Evolutionary conservation across 2,888 invertebrate species (phyloP), one percentile per base, ranked within the genome.

Genomic region (Agrotis clavis): DNA sequence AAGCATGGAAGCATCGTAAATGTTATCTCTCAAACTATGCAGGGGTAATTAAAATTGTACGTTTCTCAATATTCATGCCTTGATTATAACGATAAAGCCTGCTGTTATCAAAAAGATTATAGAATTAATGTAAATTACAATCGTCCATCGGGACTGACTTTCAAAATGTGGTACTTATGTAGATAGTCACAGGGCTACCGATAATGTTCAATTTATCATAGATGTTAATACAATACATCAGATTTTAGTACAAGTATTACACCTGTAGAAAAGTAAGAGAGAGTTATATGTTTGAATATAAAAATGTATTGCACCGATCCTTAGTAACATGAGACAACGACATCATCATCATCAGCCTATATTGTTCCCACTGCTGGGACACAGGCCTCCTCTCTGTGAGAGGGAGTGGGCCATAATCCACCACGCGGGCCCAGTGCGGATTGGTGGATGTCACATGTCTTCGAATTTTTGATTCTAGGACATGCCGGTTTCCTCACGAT

Each of bases 71-170:
- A 76, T 63, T 74, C 59, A 48, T 77, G 61, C 68, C 75, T 82
- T 73, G 79, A 76, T 70, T 81, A 80, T 70, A 78, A 51, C 51
- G 88, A 89, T 90, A 89, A 35, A 87, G 61, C 82, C 85, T 86
- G 84, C 85, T 85, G 75, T 87, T 90, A 90, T 90, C 90, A 61
- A 21, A 41, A 57, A 82, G 88, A 90, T 89, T 89, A 89, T 77
- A 68, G 77, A 74, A 84, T 86, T 83, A 82, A 82, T 71, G 45
- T 57, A 74, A 77, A 74, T 80, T 54, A 73, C 67, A 35, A 75
- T 75, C 48, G 47, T 53, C 51, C 64, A 64, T 59, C 61, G 64
- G 45, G 70, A 57, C 60, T 69, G 60, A 69, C 61, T 74, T 73
- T 72, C 62, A 60, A 74, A 79, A 57, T 60, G 35, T 62, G 76